A percentile compares a stretch with the other conserved stretches of the same genome.
Evolutionary conservation across 1,140 invertebrate genomes (phyloP).

Genomic region (Musca vetustissima): DNA sequence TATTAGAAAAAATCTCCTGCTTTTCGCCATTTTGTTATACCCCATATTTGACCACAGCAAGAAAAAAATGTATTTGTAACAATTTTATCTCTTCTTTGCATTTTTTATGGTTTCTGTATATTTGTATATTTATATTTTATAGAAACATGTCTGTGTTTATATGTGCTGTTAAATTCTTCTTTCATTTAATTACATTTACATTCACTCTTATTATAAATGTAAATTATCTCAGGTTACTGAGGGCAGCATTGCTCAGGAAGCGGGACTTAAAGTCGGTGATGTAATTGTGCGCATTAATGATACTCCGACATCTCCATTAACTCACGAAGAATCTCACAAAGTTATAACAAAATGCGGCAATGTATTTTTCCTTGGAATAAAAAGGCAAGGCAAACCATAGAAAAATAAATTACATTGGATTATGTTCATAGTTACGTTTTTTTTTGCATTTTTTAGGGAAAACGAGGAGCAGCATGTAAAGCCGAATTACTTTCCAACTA

Average conservation of each 20-base stretch:
- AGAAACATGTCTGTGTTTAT: too few species aligned
- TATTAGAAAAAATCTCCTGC: too few species aligned
- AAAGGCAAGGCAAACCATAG: constrained; percentile 34
- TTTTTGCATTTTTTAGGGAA: constrained; percentile 25
- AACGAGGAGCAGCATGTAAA: constrained; percentile 12
- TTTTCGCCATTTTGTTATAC: too few species aligned
- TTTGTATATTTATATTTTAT: too few species aligned
- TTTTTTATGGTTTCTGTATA: too few species aligned
- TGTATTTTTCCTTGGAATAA: constrained; percentile 71
- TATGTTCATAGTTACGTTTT: neutral
- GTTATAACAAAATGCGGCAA: constrained; percentile 72
- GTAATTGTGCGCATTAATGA: constrained; percentile 77
- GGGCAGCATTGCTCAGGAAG: constrained; percentile 77
- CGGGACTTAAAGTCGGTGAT: constrained; percentile 80
- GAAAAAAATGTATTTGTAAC: too few species aligned
- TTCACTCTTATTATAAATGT: neutral
- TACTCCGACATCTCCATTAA: constrained; percentile 64
- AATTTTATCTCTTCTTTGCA: too few species aligned
- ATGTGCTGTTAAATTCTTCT: too few species aligned
- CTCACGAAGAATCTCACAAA: constrained; percentile 79
- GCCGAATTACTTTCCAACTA: constrained; percentile 26
- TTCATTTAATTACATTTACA: neutral
- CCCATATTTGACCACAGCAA: too few species aligned
- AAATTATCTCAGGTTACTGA: constrained; percentile 66
- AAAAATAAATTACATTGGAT: neutral